Evolutionary conservation across 2,797 vertebrate genomes (phyloP).

Genomic region (Calcarius lapponicus): DNA sequence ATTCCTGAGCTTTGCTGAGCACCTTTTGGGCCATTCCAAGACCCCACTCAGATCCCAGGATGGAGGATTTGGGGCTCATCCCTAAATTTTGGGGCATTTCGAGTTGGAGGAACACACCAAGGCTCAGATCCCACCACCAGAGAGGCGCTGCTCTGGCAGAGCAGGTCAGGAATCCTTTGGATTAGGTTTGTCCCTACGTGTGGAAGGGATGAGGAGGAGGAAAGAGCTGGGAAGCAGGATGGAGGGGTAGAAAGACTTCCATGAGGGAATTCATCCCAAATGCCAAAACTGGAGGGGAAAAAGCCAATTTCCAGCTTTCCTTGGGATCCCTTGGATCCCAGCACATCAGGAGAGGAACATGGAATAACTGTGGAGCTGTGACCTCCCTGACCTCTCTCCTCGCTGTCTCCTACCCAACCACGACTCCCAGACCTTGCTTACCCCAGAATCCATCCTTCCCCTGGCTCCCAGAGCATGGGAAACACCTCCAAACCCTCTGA

Average conservation of each 20-base stretch:
- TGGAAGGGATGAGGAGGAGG: not conserved
- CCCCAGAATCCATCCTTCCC: not conserved
- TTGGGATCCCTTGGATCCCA: not conserved
- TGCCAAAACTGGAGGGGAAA: not conserved
- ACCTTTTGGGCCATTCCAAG: rapidly evolving
- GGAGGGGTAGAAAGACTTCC: not conserved
- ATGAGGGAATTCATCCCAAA: not conserved
- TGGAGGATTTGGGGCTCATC: not conserved
- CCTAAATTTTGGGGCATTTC: not conserved
- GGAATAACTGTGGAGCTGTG: not conserved
- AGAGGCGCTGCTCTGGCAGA: not conserved
- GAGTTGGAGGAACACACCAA: not conserved
- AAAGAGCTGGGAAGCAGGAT: not conserved
- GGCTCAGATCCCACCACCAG: not conserved
- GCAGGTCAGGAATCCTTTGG: not conserved
- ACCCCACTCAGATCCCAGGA: not conserved
- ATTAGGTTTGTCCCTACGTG: rapidly evolving
- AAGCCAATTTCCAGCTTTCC: not conserved
- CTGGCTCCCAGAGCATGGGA: rapidly evolving
- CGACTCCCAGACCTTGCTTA: rapidly evolving
- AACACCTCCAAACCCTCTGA: not conserved
- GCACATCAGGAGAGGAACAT: rapidly evolving
- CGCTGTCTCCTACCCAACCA: not conserved
- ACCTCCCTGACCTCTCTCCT: not conserved
- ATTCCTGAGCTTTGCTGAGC: not conserved